A percentile compares a stretch with the other conserved stretches of the same genome.
These are phyloP conservation scores for Gallinago jamesoni DNA, from an alignment of 2,113 vertebrate species.

Conservation along the genomic window DNA sequence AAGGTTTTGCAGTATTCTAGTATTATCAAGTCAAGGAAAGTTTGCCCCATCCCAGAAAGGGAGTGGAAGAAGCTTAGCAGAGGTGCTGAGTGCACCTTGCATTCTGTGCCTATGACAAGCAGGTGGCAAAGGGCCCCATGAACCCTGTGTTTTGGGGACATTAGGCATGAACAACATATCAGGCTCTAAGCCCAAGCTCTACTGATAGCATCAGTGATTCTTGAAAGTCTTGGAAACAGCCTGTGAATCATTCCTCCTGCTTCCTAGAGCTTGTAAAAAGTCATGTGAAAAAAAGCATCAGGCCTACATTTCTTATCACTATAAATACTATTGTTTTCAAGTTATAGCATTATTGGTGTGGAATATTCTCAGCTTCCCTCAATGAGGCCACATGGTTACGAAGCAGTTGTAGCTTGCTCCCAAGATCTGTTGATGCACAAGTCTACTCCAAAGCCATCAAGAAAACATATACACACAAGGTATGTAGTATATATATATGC, in stretches of 20 bases:
- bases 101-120: not conserved
- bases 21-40: not conserved
- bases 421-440: not conserved
- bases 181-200: not conserved
- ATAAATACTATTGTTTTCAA: not conserved
- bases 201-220: not conserved
- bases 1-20: not conserved
- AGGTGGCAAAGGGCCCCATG: not conserved
- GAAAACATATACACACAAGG: not conserved
- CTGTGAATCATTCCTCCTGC: not conserved
- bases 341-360: not conserved
- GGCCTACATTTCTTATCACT: not conserved
- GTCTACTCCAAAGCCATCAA: not conserved
- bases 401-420: not conserved
- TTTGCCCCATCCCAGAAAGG: not conserved
- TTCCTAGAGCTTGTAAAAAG: not conserved
- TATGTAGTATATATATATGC: not conserved
- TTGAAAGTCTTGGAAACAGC: not conserved
- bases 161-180: not conserved
- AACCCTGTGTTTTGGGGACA: not conserved
- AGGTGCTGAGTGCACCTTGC: accelerated
- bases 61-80: not conserved
- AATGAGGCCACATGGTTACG: not conserved
- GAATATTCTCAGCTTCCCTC: not conserved
- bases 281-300: not conserved